Evolutionary conservation across 2,797 vertebrate genomes (phyloP).

Genomic region (Tauraco hartlaubi): DNA sequence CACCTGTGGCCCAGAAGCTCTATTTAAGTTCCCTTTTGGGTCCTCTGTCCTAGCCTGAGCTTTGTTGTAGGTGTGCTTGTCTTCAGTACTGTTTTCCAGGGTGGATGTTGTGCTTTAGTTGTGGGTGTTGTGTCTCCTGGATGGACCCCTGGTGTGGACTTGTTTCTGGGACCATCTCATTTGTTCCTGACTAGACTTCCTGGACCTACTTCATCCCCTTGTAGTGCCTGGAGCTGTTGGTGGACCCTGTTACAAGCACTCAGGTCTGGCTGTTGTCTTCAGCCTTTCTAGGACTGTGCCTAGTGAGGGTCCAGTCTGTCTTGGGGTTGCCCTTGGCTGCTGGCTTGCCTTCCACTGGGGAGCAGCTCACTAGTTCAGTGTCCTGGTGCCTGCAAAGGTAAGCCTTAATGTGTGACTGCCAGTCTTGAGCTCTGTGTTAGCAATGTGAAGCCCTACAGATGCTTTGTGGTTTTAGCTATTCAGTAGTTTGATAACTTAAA

Average conservation of each 20-base stretch:
- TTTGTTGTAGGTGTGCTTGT: background rate
- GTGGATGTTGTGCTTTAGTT: rapidly evolving
- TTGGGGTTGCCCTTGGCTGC: background rate
- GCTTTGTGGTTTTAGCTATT: background rate
- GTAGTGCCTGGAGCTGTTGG: rapidly evolving
- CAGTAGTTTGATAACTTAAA: background rate
- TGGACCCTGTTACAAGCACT: background rate
- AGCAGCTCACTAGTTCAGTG: background rate
- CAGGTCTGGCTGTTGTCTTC: background rate
- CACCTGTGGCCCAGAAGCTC: background rate
- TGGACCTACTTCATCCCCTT: rapidly evolving
- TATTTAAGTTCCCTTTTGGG: background rate
- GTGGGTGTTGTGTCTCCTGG: background rate
- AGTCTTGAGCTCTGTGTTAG: background rate
- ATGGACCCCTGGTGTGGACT: rapidly evolving
- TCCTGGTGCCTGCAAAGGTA: background rate
- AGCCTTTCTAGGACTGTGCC: no score
- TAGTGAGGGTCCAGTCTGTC: rapidly evolving
- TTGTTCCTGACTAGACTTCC: background rate
- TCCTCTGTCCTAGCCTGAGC: rapidly evolving
- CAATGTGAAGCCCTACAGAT: background rate
- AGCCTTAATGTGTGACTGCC: rapidly evolving
- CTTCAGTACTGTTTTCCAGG: rapidly evolving
- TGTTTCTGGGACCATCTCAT: background rate
- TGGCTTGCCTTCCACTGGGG: background rate